Base-by-base conservation (phyloP, 2,113 vertebrate genomes). In the Pavo muticus region DNA sequence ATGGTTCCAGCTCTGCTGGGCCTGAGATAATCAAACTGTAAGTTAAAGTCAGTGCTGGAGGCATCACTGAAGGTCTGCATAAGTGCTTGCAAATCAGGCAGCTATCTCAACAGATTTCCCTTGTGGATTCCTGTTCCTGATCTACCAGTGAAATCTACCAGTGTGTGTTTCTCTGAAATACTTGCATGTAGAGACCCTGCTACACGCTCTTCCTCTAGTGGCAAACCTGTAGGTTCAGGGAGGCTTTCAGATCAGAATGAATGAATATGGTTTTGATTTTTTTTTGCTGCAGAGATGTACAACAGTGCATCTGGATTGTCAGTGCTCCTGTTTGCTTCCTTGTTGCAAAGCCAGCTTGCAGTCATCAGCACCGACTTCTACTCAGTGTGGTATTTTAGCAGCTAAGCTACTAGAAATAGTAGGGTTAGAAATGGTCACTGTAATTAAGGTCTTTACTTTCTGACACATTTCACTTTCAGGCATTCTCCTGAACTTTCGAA, bases 391-490 rank as follows among this genome's bases (percentile, higher is more conserved):
- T 37, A 17, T 67, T 86, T 52, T 27, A 86, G 73, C 48, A 27
- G 13, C 37, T 0, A 9, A 61, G 80, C 18, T 60, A 35, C 45
- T 37, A 27, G 4, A 56, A 74, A 35, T 39, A 67, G 57, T 72
- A 50, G 67, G 70, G 47, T 68, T 70, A 78, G 50, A 84, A 64
- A 4, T 68, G 72, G 88, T 30, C 88, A 25, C 44, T 72, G 74
- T 60, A 82, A 94, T 93, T 89, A 91, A 87, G 61, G 67, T 68
- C 74, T 78, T 82, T 64, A 60, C 93, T 95, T 90, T 87, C 74
- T 82, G 59, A 59, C 42, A 68, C 0, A 1, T 91, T 91, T 82
- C 74, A 40, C 74, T 68, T 67, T 78, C 70, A 84, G 88, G 30
- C 39, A 2, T 18, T 61, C 85, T 72, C 29, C 67, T 84, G 70